Base-by-base conservation (phyloP, 2,888 invertebrate species). In the Acleris emargana region DNA sequence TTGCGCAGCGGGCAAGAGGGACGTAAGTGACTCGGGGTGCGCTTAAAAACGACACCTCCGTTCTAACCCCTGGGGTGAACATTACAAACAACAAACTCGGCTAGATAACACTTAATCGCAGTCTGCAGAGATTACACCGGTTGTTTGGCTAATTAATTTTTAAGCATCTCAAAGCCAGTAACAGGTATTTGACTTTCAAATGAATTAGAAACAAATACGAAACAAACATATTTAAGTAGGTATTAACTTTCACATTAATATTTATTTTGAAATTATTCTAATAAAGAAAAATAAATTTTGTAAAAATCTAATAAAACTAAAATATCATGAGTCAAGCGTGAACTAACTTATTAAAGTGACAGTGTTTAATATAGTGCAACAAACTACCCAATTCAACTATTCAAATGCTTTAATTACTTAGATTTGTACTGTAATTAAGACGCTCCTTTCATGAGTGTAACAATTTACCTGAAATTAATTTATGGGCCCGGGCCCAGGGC, bases 131-230 rank as follows among this genome's bases (percentile, higher is more conserved):
- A 90, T 92, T 92, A 92, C 88, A 88, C 88, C 88, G 89, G 90
- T 90, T 87, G 87, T 91, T 88, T 86, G 88, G 87, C 86, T 93
- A 92, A 93, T 93, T 92, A 93, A 93, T 92, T 93, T 93, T 93
- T 90, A 92, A 92, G 83, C 82, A 81, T 88, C 84, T 83, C 80
- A 74, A 80, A 84, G 78, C 77, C 76, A 72, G 76, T 82, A 82
- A 74, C 79, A 85, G 75, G 75, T 74, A 78, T 82, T 84, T 80
- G 83, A 84, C 80, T 87, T 86, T 81, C 80, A 80, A 87, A 80
- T 82, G 83, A 88, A 87, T 88, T 86, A 79, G 75, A 82, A 84
- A 83, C 76, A 80, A 83, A 88, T 89, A 83, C 77, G 80, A 83
- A 88, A 89, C 13, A 11, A 13, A 13, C 13, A 11, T 38, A 38